Conservation (phyloP, 35 echinoderm and acorn worm genomes). For the Amphiura filiformis region DNA sequence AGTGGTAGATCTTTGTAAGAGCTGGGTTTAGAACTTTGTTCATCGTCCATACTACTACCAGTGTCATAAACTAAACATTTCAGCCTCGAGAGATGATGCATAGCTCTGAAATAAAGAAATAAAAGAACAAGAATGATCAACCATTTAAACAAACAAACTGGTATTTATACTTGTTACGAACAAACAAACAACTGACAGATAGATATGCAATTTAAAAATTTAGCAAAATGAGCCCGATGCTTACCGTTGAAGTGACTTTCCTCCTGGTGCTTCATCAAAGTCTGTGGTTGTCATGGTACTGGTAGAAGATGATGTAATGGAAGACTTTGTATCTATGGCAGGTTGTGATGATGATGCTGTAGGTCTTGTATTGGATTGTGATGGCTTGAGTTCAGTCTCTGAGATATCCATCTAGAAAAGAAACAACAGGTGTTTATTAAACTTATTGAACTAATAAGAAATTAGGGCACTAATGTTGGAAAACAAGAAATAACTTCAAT, state of each 20-base stretch:
- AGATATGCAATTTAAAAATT: not conserved
- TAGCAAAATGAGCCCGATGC: no score
- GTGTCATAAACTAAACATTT: slow-evolving; percentile 23
- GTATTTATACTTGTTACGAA: not conserved
- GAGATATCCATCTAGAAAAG: not conserved
- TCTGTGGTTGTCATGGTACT: not conserved
- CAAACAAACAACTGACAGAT: not conserved
- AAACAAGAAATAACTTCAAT: no score
- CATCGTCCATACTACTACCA: slow-evolving; percentile 10
- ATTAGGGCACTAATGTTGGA: no score
- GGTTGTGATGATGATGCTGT: not conserved
- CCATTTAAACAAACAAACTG: not conserved
- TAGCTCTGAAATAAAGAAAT: slow-evolving; percentile 28
- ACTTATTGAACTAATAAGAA: no score
- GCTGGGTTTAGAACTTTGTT: not conserved
- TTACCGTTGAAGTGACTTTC: slow-evolving; percentile 53
- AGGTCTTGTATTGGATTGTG: not conserved
- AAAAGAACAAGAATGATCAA: slow-evolving; percentile 15
- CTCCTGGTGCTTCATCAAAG: slow-evolving; percentile 61
- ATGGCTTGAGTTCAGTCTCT: not conserved
- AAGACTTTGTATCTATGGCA: not conserved
- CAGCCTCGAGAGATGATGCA: slow-evolving; percentile 42
- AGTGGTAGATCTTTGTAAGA: not conserved
- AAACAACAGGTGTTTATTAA: no score
- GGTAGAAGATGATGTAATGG: not conserved